A percentile compares a stretch with the other conserved stretches of the same genome.
These are phyloP conservation scores for Microtus montanus DNA, from an alignment of 2,113 vertebrate genomes.

Conservation along the genomic window DNA sequence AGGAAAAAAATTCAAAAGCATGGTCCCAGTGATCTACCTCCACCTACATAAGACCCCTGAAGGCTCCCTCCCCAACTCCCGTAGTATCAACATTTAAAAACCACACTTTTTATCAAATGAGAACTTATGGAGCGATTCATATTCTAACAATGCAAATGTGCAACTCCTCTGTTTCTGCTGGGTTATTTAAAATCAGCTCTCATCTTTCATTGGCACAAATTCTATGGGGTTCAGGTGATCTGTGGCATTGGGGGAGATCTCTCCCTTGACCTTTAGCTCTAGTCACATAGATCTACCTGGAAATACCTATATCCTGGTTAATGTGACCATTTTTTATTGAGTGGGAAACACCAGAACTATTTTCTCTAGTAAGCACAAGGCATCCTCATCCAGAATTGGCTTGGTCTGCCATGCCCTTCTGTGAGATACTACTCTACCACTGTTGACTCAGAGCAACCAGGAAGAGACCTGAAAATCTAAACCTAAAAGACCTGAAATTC, in stretches of 20 bases:
- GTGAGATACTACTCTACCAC: neutral
- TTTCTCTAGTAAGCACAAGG: neutral
- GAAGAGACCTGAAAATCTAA: neutral
- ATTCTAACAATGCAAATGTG: neutral
- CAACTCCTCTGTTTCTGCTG: too few species aligned
- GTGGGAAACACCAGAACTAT: neutral
- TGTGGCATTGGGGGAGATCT: rapidly evolving
- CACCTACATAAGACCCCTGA: neutral
- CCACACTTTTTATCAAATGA: too few species aligned
- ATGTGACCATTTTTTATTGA: neutral
- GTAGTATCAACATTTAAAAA: neutral
- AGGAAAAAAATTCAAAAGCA: neutral
- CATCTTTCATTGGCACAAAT: neutral
- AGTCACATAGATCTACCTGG: neutral
- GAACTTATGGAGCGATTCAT: neutral
- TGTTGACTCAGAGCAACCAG: neutral
- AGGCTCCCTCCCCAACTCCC: rapidly evolving
- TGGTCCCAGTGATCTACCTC: neutral
- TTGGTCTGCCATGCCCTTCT: neutral
- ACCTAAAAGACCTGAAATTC: neutral
- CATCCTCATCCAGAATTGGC: neutral
- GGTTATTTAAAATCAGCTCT: neutral
- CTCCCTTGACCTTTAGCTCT: neutral
- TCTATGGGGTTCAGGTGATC: neutral
- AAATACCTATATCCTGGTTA: neutral